Base-by-base conservation (phyloP, 2,888 invertebrate genomes). In the Drosophila paramelanica region DNA sequence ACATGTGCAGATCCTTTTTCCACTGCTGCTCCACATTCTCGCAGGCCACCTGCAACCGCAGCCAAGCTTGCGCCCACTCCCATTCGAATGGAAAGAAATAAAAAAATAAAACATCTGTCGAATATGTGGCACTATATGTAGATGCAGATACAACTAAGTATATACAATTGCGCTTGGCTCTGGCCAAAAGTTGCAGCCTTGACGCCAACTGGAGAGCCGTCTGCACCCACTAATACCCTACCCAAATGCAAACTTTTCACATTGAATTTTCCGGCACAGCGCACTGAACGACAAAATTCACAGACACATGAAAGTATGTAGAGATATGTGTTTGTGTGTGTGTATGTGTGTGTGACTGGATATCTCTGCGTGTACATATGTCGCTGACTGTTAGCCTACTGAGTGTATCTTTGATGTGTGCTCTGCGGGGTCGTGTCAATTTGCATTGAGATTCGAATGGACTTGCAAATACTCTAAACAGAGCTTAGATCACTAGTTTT, bases 201-300 rank as follows among this genome's bases (percentile, higher is more conserved):
- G 81, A 64, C 66, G 73, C 39, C 27, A 42, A 5, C 49, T 17
- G 36, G 56, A 60, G 61, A 49, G n/a, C n/a, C 47, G 36, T 13
- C 33, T 17, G 60, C 39, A 31, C 56, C 20, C 49, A 13, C 13
- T 17, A 27, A 64, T 50, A 47, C 46, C 39, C 67, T 59, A 42
- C 64, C 58, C 64, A 76, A 86, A 80, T 72, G 72, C 71, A 84
- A 89, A 83, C 85, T 83, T 83, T 89, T 89, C 88, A 73, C 89
- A 88, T 83, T 89, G 82, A 77, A 84, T 83, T 83, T 89, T 83
- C 88, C 89, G 56, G 67, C 78, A 78, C 68, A 80, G 74, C 67
- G 73, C 87, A 77, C 73, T 58, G 71, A 74, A 72, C 74, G 89
- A 70, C 73, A 67, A 80, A 66, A 83, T 74, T 75, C 73, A 71